These are phyloP conservation scores for Myotis brandtii DNA, from an alignment of 2,113 vertebrate species.

Conservation along the genomic window DNA sequence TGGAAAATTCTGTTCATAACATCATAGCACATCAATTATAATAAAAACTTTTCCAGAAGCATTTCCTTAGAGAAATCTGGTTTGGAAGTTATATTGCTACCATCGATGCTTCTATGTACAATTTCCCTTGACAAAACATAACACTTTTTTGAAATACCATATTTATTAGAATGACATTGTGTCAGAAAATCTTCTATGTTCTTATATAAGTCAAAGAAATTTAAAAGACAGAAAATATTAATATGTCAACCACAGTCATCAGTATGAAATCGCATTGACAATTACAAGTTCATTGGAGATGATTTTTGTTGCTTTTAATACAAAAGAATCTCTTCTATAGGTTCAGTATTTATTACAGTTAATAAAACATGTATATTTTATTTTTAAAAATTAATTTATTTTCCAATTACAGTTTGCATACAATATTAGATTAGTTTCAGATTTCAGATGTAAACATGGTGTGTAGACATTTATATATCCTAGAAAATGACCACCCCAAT, in stretches of 20 bases:
- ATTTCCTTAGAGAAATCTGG: constrained; percentile 42
- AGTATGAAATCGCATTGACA: neutral
- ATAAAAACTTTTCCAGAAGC: constrained; percentile 16
- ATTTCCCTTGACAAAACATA: constrained; percentile 27
- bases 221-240: constrained; percentile 47
- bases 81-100: constrained; percentile 46
- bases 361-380: neutral
- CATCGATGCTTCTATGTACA: neutral
- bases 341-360: neutral
- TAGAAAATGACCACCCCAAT: neutral
- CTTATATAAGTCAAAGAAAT: constrained; percentile 2
- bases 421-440: neutral
- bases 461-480: neutral
- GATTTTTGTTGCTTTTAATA: neutral
- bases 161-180: neutral
- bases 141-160: neutral
- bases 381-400: neutral
- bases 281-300: neutral
- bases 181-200: neutral
- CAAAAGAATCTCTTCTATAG: neutral
- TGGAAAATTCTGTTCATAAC: constrained; percentile 40
- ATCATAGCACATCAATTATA: constrained; percentile 47
- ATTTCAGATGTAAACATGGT: neutral
- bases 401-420: neutral
- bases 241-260: neutral